Base-by-base conservation (phyloP, 2,888 invertebrate genomes). In the Druceiella hillmani region DNA sequence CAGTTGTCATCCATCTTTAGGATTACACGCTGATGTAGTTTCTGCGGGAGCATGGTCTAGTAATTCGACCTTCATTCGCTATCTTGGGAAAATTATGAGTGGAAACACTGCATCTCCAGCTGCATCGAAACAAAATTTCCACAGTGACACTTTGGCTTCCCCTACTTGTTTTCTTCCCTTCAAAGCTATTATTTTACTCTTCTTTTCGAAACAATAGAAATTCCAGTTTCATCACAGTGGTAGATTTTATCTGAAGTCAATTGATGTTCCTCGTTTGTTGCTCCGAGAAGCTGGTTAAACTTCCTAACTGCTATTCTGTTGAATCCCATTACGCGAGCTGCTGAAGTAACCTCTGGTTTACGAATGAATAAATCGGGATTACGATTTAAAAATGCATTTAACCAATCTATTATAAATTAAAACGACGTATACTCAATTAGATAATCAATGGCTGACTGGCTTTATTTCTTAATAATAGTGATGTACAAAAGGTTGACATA, bases 151-250 rank as follows among this genome's bases (percentile, higher is more conserved):
- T 43, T 28, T 48, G 45, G 3, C 53, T 55, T 30, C 54, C 29
- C 49, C 53, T 22, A 54, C 54, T 43, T 52, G 48, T 36, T 51
- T 52, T 43, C 46, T 41, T 4, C 53, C 53, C 38, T 40, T 50
- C n/a, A n/a, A n/a, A n/a, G n/a, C n/a, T n/a, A 55, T 35, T 6
- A 55, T 49, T 41, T 53, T 51, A 13, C 43, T 37, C 5, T 38
- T 45, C 43, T 46, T 30, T 50, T 50, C 9, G 51, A 47, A 17
- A 52, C 52, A 24, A 40, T 32, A n/a, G 49, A 49, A 24, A 56
- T 40, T 4, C 54, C 55, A 15, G 53, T 54, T 40, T 55, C 54
- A 26, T 54, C 53, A 9, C 50, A 49, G 38, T 53, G 56, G 38
- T 49, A 57, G 25, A 57, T 52, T 34, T 46, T 42, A 33, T 52